Evolutionary conservation across 2,113 vertebrate species (phyloP).

Genomic region (Phoenicopterus ruber): DNA sequence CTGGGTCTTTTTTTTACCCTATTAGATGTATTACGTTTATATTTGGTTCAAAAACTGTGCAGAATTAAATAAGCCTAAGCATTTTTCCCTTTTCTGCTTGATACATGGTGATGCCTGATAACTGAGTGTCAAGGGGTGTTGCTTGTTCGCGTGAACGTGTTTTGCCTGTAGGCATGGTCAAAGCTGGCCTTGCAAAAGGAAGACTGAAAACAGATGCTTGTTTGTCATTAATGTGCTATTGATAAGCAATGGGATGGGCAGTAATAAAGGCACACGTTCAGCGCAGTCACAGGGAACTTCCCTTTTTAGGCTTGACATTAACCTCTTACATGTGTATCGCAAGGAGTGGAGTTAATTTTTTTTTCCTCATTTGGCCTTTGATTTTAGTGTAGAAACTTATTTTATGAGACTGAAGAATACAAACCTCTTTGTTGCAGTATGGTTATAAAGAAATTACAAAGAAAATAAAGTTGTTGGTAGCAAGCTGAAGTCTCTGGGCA

Average conservation of each 20-base stretch:
- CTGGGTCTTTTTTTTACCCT: not conserved
- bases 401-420: rapidly evolving
- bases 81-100: not conserved
- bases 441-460: not conserved
- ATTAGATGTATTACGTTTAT: not conserved
- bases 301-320: not conserved
- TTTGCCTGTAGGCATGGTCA: not conserved
- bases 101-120: not conserved
- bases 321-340: not conserved
- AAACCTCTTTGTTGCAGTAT: not conserved
- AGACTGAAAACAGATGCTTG: not conserved
- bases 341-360: not conserved
- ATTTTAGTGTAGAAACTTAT: not conserved
- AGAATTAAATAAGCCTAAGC: not conserved
- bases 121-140: not conserved
- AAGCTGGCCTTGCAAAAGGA: not conserved
- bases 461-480: not conserved
- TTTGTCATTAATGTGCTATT: not conserved
- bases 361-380: not conserved
- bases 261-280: not conserved
- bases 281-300: not conserved
- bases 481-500: not conserved
- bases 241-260: not conserved
- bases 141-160: not conserved
- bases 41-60: not conserved